Percentiles rank a stretch among this genome's conserved stretches.
Evolutionary conservation across 2,797 vertebrate genomes (phyloP).

Genomic region (Syngnathus acus): DNA sequence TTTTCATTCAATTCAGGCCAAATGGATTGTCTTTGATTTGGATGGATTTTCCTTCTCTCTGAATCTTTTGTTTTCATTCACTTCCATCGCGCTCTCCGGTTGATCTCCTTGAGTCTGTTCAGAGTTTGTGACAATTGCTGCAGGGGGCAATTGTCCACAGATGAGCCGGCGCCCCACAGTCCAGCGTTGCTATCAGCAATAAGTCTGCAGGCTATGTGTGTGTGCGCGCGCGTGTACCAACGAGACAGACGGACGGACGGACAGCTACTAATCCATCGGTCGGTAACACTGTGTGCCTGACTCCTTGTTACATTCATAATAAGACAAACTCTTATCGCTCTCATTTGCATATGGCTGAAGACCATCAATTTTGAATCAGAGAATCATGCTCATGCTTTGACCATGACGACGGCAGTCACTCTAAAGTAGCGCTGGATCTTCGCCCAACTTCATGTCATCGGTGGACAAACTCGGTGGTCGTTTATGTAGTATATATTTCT

Average conservation of each 20-base stretch:
- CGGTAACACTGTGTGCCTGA: conserved; percentile 22
- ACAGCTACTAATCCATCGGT: conserved; percentile 3
- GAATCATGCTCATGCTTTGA: not conserved
- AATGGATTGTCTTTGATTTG: too few relatives aligned
- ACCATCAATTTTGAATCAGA: not conserved
- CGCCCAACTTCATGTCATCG: too few relatives aligned
- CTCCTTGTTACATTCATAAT: conserved; percentile 13
- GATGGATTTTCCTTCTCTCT: not conserved
- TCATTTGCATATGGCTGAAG: not conserved
- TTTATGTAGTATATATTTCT: too few relatives aligned
- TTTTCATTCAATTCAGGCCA: too few relatives aligned
- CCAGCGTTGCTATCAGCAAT: not conserved
- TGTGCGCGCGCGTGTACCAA: conserved; percentile 7
- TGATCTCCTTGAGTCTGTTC: too few relatives aligned
- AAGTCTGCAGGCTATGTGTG: not conserved
- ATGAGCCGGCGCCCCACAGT: not conserved
- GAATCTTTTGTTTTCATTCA: not conserved
- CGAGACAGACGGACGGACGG: too few relatives aligned
- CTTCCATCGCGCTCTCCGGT: not conserved
- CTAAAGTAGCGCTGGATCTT: too few relatives aligned
- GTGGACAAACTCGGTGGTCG: too few relatives aligned
- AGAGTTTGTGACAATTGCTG: too few relatives aligned
- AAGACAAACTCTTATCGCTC: not conserved
- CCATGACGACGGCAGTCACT: too few relatives aligned
- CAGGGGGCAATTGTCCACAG: not conserved